Evolutionary conservation across 2,113 vertebrate species (phyloP).

Genomic region (Notarius quadriscutis): DNA sequence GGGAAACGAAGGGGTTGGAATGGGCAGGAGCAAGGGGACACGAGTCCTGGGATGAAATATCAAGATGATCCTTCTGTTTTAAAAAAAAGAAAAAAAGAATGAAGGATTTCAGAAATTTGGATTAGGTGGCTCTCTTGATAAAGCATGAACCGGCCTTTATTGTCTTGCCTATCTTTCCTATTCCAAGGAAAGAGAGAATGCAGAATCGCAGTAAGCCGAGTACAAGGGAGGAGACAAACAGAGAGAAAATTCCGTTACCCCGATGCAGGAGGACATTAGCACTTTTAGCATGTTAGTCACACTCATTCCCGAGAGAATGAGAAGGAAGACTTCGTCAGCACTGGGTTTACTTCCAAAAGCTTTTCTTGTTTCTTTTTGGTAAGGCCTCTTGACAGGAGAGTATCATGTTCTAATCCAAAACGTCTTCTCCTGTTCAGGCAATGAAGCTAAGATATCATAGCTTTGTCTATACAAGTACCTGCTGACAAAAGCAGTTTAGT

Average conservation of each 20-base stretch:
- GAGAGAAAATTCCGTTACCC: conserved; percentile 2
- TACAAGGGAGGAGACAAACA: neutral
- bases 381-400: neutral
- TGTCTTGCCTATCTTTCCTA: neutral
- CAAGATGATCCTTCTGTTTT: neutral
- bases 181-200: conserved; percentile 19
- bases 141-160: neutral
- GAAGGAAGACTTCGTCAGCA: conserved; percentile 3
- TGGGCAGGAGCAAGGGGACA: neutral
- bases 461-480: neutral
- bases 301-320: conserved; percentile 24
- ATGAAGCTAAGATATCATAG: neutral
- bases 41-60: neutral
- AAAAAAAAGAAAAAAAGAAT: neutral
- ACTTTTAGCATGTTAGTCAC: conserved; percentile 45
- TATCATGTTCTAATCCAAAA: conserved; percentile 3
- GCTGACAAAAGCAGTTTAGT: neutral
- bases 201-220: neutral
- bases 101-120: neutral
- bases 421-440: neutral
- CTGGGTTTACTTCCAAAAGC: neutral
- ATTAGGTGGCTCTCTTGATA: neutral
- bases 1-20: neutral
- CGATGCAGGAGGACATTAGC: conserved; percentile 35
- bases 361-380: neutral